phyloP scores from a whole-genome alignment of 2,113 vertebrate species.

The Papio anubis region DNA sequence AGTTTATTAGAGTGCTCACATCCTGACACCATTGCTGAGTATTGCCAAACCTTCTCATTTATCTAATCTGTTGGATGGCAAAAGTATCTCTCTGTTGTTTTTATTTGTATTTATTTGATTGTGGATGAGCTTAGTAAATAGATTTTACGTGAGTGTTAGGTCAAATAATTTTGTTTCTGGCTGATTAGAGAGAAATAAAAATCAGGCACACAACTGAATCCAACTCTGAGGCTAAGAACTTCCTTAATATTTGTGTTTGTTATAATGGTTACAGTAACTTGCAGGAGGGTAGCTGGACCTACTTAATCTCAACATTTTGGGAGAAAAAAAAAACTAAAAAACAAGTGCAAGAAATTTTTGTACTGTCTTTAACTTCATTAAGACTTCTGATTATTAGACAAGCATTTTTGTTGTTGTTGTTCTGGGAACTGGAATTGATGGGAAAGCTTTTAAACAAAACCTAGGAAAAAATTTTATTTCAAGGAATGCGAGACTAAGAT shows the following conservation, averaged over 20 bases:
- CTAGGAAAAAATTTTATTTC: not conserved
- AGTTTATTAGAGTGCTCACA: too few relatives aligned
- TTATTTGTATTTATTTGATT: slow-evolving; percentile 15
- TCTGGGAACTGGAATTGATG: slow-evolving; percentile 45
- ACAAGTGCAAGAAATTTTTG: not conserved
- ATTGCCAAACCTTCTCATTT: not conserved
- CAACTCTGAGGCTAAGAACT: not conserved
- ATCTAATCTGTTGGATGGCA: not conserved
- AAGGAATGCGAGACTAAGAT: slow-evolving; percentile 28
- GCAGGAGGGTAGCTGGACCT: not conserved
- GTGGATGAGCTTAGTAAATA: not conserved
- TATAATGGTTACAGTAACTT: not conserved
- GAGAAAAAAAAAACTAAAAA: not conserved
- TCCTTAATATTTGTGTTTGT: not conserved
- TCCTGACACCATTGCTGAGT: fast-evolving
- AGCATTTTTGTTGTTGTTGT: not conserved
- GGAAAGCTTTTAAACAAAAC: slow-evolving; percentile 29
- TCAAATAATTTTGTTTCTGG: slow-evolving; percentile 13
- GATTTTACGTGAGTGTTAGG: not conserved
- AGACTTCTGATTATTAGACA: not conserved
- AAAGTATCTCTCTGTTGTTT: not conserved
- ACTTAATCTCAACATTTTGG: not conserved
- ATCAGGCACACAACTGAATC: not conserved
- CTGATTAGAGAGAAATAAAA: not conserved
- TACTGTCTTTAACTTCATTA: not conserved